phyloP scores from a whole-genome alignment of 2,113 vertebrate genomes.

The Amblyopsis rosae region DNA sequence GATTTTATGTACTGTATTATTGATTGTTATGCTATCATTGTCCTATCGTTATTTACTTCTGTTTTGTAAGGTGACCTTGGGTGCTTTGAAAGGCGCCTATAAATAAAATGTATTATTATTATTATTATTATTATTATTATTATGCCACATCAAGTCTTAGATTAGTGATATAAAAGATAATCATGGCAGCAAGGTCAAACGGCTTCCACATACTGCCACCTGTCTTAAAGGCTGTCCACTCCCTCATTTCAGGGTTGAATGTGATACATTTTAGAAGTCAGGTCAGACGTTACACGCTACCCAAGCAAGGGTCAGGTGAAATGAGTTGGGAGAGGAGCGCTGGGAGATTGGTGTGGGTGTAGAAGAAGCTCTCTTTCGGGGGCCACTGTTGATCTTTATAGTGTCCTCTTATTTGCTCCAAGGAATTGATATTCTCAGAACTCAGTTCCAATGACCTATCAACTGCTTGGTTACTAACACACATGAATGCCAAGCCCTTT shows the following conservation, averaged over 20 bases:
- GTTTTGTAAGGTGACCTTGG: too few relatives aligned
- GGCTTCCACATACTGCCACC: slow-evolving; percentile 38
- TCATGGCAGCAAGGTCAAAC: slow-evolving; percentile 74
- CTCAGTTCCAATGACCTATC: slow-evolving; percentile 70
- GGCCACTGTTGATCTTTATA: slow-evolving; percentile 78
- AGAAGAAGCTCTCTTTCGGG: slow-evolving; percentile 64
- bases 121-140: too few relatives aligned
- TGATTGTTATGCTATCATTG: too few relatives aligned
- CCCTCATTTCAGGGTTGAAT: slow-evolving; percentile 85
- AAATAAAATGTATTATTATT: too few relatives aligned
- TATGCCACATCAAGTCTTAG: not conserved
- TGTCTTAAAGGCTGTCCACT: slow-evolving; percentile 66
- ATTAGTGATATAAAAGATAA: slow-evolving; percentile 32
- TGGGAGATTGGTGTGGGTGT: not conserved
- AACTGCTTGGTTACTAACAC: slow-evolving; percentile 63
- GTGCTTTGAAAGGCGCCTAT: too few relatives aligned
- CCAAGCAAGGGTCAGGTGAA: slow-evolving; percentile 57
- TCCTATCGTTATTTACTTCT: too few relatives aligned
- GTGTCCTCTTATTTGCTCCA: slow-evolving; percentile 79
- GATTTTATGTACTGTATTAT: too few relatives aligned
- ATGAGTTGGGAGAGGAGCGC: slow-evolving; percentile 63
- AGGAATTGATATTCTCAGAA: slow-evolving; percentile 77
- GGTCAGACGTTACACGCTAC: slow-evolving; percentile 81
- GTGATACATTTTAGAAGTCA: slow-evolving; percentile 82
- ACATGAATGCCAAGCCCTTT: slow-evolving; percentile 70